phyloP scores from a whole-genome alignment of 2,888 invertebrate species.

The Andrena marginata region DNA sequence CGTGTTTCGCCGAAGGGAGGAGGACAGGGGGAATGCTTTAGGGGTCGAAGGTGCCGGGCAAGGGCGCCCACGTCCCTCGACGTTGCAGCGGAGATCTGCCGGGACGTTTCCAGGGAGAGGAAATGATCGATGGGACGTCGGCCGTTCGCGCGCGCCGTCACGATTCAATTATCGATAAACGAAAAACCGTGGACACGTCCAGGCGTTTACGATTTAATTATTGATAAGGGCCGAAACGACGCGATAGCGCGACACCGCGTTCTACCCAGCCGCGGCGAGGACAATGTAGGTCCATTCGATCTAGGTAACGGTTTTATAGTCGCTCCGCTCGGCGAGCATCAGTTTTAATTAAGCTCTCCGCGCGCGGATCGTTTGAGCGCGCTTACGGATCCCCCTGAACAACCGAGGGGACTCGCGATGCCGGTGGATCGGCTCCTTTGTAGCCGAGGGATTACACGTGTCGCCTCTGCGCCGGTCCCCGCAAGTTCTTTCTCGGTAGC shows the following conservation, averaged over 20 bases:
- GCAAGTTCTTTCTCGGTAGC: background rate
- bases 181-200: background rate
- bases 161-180: conserved; percentile 45
- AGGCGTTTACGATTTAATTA: conserved; percentile 38
- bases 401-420: background rate
- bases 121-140: background rate
- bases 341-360: conserved; percentile 42
- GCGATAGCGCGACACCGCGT: background rate
- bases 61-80: too few species aligned
- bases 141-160: background rate
- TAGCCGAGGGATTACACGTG: background rate
- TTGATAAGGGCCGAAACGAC: background rate
- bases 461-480: too few species aligned
- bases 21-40: too few species aligned
- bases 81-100: too few species aligned
- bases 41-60: too few species aligned
- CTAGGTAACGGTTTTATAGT: background rate
- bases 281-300: background rate
- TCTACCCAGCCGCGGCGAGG: background rate
- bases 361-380: background rate
- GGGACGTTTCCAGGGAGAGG: background rate
- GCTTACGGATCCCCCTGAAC: background rate
- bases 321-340: background rate
- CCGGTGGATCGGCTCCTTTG: background rate
- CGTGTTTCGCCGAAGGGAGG: too few species aligned